Percentiles rank a stretch among this genome's conserved stretches.
Conservation (phyloP, 2,888 invertebrate species). For the Hydraecia micacea region DNA sequence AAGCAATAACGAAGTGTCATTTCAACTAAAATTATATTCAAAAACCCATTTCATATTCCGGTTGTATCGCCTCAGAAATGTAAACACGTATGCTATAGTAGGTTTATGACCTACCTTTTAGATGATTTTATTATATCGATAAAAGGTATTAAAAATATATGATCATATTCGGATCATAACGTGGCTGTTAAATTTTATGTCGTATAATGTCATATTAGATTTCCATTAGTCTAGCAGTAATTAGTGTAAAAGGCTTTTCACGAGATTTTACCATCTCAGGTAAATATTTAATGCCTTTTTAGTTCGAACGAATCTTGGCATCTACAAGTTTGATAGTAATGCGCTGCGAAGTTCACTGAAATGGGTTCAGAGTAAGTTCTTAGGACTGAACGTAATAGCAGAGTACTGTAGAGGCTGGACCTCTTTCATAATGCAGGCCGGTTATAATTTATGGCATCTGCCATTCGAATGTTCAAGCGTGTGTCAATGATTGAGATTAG, state of each 20-base stretch:
- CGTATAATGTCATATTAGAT: neutral
- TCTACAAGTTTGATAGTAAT: slow-evolving; percentile 28
- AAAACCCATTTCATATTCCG: slow-evolving; percentile 26
- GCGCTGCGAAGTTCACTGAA: slow-evolving; percentile 12
- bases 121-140: slow-evolving; percentile 6
- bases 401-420: too few relatives aligned
- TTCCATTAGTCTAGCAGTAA: neutral
- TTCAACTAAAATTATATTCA: slow-evolving; percentile 46
- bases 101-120: neutral
- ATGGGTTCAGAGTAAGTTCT: slow-evolving; percentile 25
- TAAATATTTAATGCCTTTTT: neutral
- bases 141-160: slow-evolving; percentile 21
- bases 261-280: slow-evolving; percentile 6
- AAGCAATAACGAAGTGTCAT: slow-evolving; percentile 50
- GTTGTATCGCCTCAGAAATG: slow-evolving; percentile 32
- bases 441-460: too few relatives aligned
- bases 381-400: slow-evolving; percentile 4
- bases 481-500: too few relatives aligned
- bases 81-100: slow-evolving; percentile 15
- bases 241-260: slow-evolving; percentile 17
- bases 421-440: too few relatives aligned
- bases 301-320: slow-evolving; percentile 1
- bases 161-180: slow-evolving; percentile 8
- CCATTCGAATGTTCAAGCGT: too few relatives aligned
- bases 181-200: slow-evolving; percentile 6